Evolutionary conservation across 1,140 invertebrate genomes (phyloP), one percentile per base, ranked within the genome.

Genomic region (Harpegnathos saltator): DNA sequence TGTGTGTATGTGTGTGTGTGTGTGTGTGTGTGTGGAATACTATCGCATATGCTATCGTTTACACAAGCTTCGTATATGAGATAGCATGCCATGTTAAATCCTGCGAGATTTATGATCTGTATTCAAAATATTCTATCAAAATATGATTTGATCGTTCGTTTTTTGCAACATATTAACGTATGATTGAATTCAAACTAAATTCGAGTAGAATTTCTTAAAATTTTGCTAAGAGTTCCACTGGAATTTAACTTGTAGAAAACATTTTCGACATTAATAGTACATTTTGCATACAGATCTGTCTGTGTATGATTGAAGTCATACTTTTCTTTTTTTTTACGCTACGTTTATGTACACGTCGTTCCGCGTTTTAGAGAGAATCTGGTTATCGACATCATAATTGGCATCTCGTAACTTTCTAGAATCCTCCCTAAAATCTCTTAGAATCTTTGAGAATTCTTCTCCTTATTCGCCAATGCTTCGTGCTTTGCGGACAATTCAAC

Each of bases 271-370:
- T 44, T 38, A 58, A 69, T 52, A 80, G 65, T 71, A 80, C 65
- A n/a, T 58, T 71, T 80, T 59, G 75, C 24, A 22, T 63, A 71
- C 33, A 80, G 44, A 75, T 11, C 54, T 78, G 29, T 24, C n/a
- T 48, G 61, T 44, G 58, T 87, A n/a, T n/a, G n/a, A n/a, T 87
- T 84, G 86, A 68, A 87, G 87, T 80, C 63, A 26, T 66, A 19
- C 38, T 9, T 44, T 44, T 44, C n/a, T n/a, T 44, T 9, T 44
- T 44, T 44, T 44, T 86, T 59, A 22, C 52, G 52, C 56, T 84
- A 87, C n/a, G 63, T 11, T 62, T 84, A 87, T 85, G 14, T 80
- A 84, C 54, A 87, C 58, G 38, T 59, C 54, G 56, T 87, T 87
- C 56, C 72, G 63, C 61, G 12, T 54, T 83, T 73, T 19, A 83